Conservation (phyloP, 2,888 invertebrate genomes). For the Ichneumoninae sp. region DNA sequence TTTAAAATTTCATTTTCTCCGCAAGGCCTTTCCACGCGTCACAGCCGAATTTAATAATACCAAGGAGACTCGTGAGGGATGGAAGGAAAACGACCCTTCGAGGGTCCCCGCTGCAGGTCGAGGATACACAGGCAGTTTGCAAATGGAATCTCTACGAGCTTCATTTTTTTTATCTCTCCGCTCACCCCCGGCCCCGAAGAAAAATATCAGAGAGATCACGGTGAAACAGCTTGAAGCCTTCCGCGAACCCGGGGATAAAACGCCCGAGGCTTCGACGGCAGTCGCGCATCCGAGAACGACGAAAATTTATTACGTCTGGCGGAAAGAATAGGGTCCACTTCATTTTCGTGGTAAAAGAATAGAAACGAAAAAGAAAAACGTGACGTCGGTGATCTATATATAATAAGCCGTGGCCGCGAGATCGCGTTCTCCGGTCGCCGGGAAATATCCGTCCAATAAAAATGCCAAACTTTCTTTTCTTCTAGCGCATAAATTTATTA, state of each 20-base stretch:
- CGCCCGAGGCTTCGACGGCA: constrained; percentile 8
- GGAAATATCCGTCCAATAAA: not conserved
- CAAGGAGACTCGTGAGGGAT: constrained; percentile 56
- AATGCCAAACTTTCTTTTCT: constrained; percentile 38
- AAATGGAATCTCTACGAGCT: constrained; percentile 2
- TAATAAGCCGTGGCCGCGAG: not conserved
- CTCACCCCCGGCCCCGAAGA: not conserved
- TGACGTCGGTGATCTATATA: constrained; percentile 6
- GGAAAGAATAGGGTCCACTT: constrained; percentile 26
- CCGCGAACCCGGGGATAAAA: constrained; percentile 31
- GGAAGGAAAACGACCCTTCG: constrained; percentile 64
- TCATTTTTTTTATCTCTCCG: constrained; percentile 19
- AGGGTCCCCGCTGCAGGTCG: not conserved
- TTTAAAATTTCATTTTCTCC: constrained; percentile 34
- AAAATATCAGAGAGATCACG: constrained; percentile 48
- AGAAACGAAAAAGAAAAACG: constrained; percentile 32
- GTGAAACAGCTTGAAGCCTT: constrained; percentile 27
- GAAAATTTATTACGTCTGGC: constrained; percentile 56
- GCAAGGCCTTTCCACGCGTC: constrained; percentile 37
- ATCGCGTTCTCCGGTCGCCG: not conserved
- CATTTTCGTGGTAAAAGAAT: constrained; percentile 31
- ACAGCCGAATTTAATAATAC: constrained; percentile 56
- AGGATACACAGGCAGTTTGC: not conserved
- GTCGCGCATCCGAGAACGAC: constrained; percentile 24
- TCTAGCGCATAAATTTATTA: constrained; percentile 20